Base-by-base conservation (phyloP, 2,888 invertebrate species). In the Dascillus cervinus region DNA sequence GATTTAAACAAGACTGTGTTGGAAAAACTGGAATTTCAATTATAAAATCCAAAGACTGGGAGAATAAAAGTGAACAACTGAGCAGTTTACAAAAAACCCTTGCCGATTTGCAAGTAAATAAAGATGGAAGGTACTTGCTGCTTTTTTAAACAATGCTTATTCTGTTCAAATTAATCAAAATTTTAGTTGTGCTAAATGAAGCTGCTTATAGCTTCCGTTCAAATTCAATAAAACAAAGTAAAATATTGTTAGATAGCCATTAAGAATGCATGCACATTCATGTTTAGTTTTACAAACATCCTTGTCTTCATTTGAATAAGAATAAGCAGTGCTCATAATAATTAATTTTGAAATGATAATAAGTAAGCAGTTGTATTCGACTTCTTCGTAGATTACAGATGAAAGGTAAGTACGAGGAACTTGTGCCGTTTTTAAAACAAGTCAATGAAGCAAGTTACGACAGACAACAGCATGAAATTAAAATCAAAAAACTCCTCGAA, bases 361-460 rank as follows among this genome's bases (percentile, higher is more conserved):
- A n/a, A n/a, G n/a, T n/a, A n/a, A n/a, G n/a, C n/a, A n/a, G n/a
- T n/a, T 29, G 22, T 27, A 26, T 24, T 38, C 32, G 32, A 32
- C 29, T 26, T 36, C 28, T 36, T 33, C 25, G 46, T 44, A 65
- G 63, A 50, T 64, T 62, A 48, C 64, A 64, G 60, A 58, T 62
- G 40, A 60, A 61, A 55, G 62, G 61, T 49, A 62, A 60, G 56
- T 66, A 65, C 56, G 55, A 54, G 48, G 50, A 49, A 29, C 53
- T 66, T 41, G 53, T 49, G 22, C 61, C 62, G 15, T 46, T 64
- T 32, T 50, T 64, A 35, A 49, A 52, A 45, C 58, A 55, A 50
- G 55, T 65, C 32, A 57, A 58, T 29, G 51, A 55, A 24, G 53
- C 58, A 3, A 56, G 52, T 33, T 48, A 46, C 30, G 59, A 58